A percentile compares a stretch with the other conserved stretches of the same genome.
Evolutionary conservation across 2,888 invertebrate genomes (phyloP).

Genomic region (Agriotes lineatus): DNA sequence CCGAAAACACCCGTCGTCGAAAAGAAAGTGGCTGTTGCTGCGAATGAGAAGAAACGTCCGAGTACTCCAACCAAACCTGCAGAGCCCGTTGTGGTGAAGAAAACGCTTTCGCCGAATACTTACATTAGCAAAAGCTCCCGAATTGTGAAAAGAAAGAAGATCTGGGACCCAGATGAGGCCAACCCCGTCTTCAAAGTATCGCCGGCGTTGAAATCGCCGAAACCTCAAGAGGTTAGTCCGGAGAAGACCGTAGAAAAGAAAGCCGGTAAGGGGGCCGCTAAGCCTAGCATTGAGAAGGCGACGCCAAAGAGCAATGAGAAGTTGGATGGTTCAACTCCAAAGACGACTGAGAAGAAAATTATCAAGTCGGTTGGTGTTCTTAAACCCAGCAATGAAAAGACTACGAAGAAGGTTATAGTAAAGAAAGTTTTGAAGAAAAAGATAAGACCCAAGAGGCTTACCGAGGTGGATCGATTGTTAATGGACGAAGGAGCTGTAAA

Average conservation of each 20-base stretch:
- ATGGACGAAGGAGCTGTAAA: constrained; percentile 91
- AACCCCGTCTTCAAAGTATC: constrained; percentile 24
- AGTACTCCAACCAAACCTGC: neutral
- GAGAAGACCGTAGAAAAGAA: constrained; percentile 18
- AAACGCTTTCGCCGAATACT: constrained; percentile 49
- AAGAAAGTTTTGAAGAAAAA: constrained; percentile 22
- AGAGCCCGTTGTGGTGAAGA: constrained; percentile 29
- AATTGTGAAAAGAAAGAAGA: constrained; percentile 79
- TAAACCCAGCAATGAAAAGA: constrained; percentile 17
- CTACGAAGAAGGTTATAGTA: neutral
- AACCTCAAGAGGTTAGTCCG: neutral
- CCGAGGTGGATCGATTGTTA: constrained; percentile 82
- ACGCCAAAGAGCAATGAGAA: neutral
- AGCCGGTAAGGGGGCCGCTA: neutral
- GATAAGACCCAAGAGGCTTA: constrained; percentile 59
- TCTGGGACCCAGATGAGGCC: constrained; percentile 78
- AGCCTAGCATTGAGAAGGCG: neutral
- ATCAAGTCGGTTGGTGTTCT: neutral
- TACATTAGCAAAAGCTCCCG: constrained; percentile 67
- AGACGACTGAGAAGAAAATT: neutral
- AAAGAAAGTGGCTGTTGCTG: too few species aligned
- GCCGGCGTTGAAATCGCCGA: neutral
- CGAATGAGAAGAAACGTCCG: neutral
- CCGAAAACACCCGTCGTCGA: neutral
- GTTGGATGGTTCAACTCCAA: neutral